A percentile compares a stretch with the other conserved stretches of the same genome.
Conservation (phyloP, 2,113 vertebrate species). For the Castor canadensis region DNA sequence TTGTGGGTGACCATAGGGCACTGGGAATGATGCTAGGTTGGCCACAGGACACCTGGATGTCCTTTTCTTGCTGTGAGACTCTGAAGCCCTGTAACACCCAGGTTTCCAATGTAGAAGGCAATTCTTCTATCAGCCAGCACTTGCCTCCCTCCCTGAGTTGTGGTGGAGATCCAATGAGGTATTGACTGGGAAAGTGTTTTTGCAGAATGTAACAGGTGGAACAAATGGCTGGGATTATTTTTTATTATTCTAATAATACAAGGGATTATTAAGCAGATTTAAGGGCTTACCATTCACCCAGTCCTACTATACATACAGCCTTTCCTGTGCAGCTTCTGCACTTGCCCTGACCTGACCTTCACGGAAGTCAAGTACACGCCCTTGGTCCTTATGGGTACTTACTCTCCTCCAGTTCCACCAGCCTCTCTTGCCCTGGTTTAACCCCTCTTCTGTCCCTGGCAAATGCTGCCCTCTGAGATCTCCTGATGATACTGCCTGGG, state of each 20-base stretch:
- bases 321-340: neutral
- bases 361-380: neutral
- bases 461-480: neutral
- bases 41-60: neutral
- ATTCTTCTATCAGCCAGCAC: too few relatives aligned
- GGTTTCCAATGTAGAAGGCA: neutral
- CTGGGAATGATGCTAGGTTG: neutral
- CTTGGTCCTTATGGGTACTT: rapidly evolving
- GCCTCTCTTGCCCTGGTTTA: neutral
- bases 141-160: neutral
- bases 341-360: neutral
- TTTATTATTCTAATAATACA: constrained; percentile 52
- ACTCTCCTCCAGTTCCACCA: rapidly evolving
- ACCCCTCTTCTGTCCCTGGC: neutral
- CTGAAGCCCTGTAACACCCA: neutral
- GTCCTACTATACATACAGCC: neutral
- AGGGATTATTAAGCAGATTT: constrained; percentile 40
- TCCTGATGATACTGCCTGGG: neutral
- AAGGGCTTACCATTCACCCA: constrained; percentile 43
- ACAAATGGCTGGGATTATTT: constrained; percentile 31
- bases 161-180: neutral
- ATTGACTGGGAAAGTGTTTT: constrained; percentile 34
- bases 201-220: constrained; percentile 6
- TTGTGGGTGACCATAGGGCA: neutral
- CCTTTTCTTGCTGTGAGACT: neutral